phyloP scores from a whole-genome alignment of 2,113 vertebrate genomes.

The Oryzias javanicus region DNA sequence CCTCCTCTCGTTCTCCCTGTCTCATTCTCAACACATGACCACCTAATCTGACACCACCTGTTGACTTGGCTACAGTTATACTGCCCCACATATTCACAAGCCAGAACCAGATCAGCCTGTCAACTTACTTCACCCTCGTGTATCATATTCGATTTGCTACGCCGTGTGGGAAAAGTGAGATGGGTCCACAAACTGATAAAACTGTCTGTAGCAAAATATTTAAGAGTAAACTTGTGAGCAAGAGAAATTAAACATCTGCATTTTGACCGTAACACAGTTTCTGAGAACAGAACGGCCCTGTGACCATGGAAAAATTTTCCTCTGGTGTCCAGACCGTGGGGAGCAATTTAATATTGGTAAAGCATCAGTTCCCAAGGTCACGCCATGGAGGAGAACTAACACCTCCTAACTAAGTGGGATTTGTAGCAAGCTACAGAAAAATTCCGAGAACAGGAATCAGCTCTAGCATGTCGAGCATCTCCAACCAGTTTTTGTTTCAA shows the following conservation, averaged over 20 bases:
- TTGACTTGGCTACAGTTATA: slow-evolving; percentile 57
- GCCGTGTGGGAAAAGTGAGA: slow-evolving; percentile 41
- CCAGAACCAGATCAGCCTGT: slow-evolving; percentile 47
- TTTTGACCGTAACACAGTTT: slow-evolving; percentile 13
- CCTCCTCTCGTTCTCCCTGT: slow-evolving; percentile 22
- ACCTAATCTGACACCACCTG: slow-evolving; percentile 72
- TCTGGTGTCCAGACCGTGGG: background rate
- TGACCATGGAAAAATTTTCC: slow-evolving; percentile 12
- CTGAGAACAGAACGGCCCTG: slow-evolving; percentile 21
- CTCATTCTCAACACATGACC: slow-evolving; percentile 58
- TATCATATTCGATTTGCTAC: slow-evolving; percentile 44
- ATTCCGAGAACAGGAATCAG: slow-evolving; percentile 44
- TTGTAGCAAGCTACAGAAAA: slow-evolving; percentile 49
- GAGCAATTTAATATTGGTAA: slow-evolving; percentile 43
- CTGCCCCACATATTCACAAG: slow-evolving; percentile 48
- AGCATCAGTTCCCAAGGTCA: slow-evolving; percentile 62
- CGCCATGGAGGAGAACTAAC: slow-evolving; percentile 45
- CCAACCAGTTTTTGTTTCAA: slow-evolving; percentile 45
- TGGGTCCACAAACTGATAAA: slow-evolving; percentile 29
- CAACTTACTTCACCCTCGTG: slow-evolving; percentile 12
- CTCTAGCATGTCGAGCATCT: slow-evolving; percentile 45
- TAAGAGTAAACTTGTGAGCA: slow-evolving; percentile 1
- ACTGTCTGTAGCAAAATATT: slow-evolving; percentile 22
- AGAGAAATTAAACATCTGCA: slow-evolving; percentile 17
- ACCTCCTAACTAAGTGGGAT: slow-evolving; percentile 65